These are phyloP conservation scores for Pseudobourletiella spinata DNA, from an alignment of 1,140 invertebrate species.

Conservation along the genomic window DNA sequence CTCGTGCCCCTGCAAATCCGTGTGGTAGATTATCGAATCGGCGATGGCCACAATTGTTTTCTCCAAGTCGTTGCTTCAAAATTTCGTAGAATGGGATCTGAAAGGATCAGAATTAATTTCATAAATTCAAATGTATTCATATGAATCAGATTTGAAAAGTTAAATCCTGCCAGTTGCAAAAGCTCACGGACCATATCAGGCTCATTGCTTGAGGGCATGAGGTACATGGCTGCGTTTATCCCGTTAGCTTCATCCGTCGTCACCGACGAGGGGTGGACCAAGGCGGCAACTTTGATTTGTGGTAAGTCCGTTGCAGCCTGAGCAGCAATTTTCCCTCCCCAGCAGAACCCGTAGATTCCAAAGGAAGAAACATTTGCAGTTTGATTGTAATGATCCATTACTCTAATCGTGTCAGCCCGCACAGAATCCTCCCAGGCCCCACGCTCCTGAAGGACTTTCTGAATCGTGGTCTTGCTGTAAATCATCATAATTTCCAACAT, in stretches of 20 bases:
- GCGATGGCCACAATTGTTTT: slow-evolving; percentile 16
- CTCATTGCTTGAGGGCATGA: slow-evolving; percentile 19
- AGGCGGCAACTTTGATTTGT: slow-evolving; percentile 15
- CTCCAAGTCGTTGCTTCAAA: slow-evolving; percentile 12
- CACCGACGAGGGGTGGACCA: slow-evolving; percentile 24
- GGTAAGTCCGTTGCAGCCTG: slow-evolving; percentile 7
- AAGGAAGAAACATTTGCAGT: not conserved
- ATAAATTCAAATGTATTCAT: not conserved
- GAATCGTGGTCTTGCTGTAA: no score
- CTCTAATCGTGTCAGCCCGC: slow-evolving; percentile 10
- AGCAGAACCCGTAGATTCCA: slow-evolving; percentile 33
- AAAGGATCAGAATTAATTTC: not conserved
- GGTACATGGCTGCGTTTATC: no score
- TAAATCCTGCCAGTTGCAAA: not conserved
- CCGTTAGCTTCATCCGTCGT: slow-evolving; percentile 12
- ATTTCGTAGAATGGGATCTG: slow-evolving; percentile 21
- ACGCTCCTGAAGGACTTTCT: no score
- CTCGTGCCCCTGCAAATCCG: slow-evolving; percentile 25
- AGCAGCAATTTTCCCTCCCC: slow-evolving; percentile 23
- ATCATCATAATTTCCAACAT: no score
- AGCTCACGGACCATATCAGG: slow-evolving; percentile 31
- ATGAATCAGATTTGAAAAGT: not conserved
- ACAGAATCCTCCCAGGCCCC: slow-evolving; percentile 11
- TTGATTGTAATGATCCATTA: slow-evolving; percentile 20
- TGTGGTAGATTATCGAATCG: slow-evolving; percentile 29